A percentile compares a stretch with the other conserved stretches of the same genome.
These are phyloP conservation scores for Patella pellucida DNA, from an alignment of 2,888 invertebrate species.

Conservation along the genomic window DNA sequence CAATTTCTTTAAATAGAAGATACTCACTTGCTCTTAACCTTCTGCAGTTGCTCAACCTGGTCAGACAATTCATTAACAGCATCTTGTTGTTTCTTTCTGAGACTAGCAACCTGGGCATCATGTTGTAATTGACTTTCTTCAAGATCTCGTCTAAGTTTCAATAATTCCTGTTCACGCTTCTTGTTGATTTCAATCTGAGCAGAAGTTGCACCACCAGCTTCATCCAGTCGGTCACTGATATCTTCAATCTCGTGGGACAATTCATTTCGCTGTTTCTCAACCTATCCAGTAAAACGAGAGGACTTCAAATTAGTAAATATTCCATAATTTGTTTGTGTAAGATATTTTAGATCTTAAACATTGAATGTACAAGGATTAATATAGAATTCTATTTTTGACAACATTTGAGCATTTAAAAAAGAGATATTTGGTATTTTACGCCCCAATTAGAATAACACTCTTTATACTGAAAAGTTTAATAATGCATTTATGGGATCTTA, in stretches of 20 bases:
- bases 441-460: too few species aligned
- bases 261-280: conserved; percentile 97
- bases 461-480: too few species aligned
- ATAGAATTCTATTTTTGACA: too few species aligned
- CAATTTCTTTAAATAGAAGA: conserved; percentile 77
- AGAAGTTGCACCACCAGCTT: conserved; percentile 98
- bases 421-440: too few species aligned
- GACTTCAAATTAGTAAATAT: too few species aligned
- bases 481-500: too few species aligned
- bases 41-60: conserved; percentile 99
- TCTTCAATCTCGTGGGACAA: conserved; percentile 96
- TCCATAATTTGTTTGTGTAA: too few species aligned
- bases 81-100: conserved; percentile 99
- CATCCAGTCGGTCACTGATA: conserved; percentile 76
- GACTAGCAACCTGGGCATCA: conserved; percentile 93
- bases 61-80: conserved; percentile 99
- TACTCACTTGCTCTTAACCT: conserved; percentile 93
- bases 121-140: conserved; percentile 99
- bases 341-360: too few species aligned
- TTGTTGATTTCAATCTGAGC: conserved; percentile 85
- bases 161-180: conserved; percentile 95
- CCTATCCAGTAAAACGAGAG: conserved; percentile 70
- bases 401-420: too few species aligned
- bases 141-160: conserved; percentile 94
- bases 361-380: too few species aligned